A percentile compares a stretch with the other conserved stretches of the same genome.
These are phyloP conservation scores for Lepidocyrtinus sp. DNA, from an alignment of 2,888 invertebrate species.

Conservation along the genomic window DNA sequence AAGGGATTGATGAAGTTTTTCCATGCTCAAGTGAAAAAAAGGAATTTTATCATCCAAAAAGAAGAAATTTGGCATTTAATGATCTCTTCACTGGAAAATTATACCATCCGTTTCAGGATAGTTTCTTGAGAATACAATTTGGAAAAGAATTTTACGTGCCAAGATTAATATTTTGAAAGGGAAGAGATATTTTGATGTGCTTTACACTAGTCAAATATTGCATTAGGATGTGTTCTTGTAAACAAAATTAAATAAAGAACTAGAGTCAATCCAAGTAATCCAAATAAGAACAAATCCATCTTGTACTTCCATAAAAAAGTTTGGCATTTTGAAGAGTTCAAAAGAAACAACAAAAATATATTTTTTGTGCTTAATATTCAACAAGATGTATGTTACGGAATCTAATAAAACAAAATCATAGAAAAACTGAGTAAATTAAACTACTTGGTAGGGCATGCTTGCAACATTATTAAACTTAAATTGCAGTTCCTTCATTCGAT, in stretches of 20 bases:
- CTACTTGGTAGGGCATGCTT: too few species aligned
- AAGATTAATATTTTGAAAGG: neutral
- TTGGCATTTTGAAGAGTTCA: neutral
- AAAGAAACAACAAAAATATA: neutral
- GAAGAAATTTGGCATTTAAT: neutral
- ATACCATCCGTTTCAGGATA: neutral
- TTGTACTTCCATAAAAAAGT: neutral
- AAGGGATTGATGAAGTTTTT: constrained; percentile 46
- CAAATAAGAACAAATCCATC: neutral
- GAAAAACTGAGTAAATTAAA: too few species aligned
- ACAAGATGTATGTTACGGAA: neutral
- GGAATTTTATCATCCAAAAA: neutral
- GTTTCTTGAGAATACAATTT: neutral
- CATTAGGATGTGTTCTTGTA: too few species aligned
- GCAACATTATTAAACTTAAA: neutral
- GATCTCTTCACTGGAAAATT: neutral
- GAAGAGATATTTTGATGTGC: neutral
- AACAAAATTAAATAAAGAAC: too few species aligned
- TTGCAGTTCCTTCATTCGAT: neutral
- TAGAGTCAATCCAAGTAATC: too few species aligned
- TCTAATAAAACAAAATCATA: too few species aligned
- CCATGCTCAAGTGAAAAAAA: neutral
- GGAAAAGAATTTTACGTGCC: neutral
- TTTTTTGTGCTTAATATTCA: neutral
- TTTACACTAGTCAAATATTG: neutral